A percentile compares a stretch with the other conserved stretches of the same genome.
phyloP scores from a whole-genome alignment of 2,888 invertebrate species.

The Harpalus rubripes region DNA sequence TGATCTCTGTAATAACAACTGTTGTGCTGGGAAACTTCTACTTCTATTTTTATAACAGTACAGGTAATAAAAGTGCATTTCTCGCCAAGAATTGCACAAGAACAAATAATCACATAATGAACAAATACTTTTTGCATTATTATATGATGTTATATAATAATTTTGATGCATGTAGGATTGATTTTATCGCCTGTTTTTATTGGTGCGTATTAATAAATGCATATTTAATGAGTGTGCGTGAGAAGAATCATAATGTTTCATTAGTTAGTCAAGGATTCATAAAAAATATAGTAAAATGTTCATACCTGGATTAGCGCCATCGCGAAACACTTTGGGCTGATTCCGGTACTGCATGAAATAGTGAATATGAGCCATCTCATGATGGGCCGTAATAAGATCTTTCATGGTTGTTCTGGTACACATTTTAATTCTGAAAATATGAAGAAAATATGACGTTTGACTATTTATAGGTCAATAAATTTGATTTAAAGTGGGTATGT shows the following conservation, averaged over 20 bases:
- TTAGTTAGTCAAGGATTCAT: not conserved
- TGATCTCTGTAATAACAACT: not conserved
- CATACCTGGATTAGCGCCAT: conserved; percentile 94
- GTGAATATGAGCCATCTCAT: conserved; percentile 95
- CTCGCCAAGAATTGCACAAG: not conserved
- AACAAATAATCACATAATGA: conserved; percentile 5
- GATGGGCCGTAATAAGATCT: conserved; percentile 92
- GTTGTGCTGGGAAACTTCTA: not conserved
- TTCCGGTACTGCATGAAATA: conserved; percentile 92
- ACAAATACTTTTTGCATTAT: not conserved
- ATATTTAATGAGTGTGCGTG: conserved; percentile 42
- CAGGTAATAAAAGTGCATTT: not conserved
- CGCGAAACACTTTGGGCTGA: conserved; percentile 91
- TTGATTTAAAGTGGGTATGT: too few species aligned
- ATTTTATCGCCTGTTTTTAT: conserved; percentile 14
- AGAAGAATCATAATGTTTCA: conserved; percentile 21
- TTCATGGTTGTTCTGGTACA: conserved; percentile 92
- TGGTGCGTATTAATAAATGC: conserved; percentile 3
- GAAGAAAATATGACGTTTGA: too few species aligned
- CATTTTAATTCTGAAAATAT: conserved; percentile 86
- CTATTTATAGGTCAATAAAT: too few species aligned
- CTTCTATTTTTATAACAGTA: not conserved
- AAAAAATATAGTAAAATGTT: not conserved
- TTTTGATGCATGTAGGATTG: not conserved
- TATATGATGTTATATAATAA: not conserved